These are phyloP conservation scores for Xestoiulus laeticollis DNA, from an alignment of 2,888 invertebrate species.

Conservation along the genomic window DNA sequence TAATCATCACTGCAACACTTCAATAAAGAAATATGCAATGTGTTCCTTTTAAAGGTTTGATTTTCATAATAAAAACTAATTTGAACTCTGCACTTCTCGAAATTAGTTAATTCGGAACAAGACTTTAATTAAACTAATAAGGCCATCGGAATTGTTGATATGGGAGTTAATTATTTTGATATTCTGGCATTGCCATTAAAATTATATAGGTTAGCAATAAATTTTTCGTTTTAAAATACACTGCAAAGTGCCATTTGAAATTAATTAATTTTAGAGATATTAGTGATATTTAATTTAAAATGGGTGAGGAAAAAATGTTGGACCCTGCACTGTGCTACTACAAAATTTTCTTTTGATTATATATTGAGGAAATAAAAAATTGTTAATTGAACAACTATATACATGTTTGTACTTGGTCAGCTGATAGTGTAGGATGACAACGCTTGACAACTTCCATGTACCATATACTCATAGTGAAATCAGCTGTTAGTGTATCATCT, in stretches of 20 bases:
- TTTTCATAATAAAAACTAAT: neutral
- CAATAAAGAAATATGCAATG: neutral
- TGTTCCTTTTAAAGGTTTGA: neutral
- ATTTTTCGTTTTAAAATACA: neutral
- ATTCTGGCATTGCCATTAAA: neutral
- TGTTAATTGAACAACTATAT: neutral
- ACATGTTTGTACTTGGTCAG: neutral
- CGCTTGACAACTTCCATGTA: too few species aligned
- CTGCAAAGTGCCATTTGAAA: neutral
- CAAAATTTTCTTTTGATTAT: neutral
- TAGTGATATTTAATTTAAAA: neutral
- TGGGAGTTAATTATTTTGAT: neutral
- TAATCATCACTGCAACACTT: too few species aligned
- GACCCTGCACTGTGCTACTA: neutral
- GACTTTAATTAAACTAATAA: slow-evolving; percentile 2
- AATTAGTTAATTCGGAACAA: neutral
- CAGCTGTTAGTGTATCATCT: too few species aligned
- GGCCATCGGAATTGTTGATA: slow-evolving; percentile 29
- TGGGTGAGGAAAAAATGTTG: neutral
- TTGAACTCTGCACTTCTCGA: neutral
- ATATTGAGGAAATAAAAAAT: neutral
- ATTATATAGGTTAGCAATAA: slow-evolving; percentile 36
- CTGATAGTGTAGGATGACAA: neutral
- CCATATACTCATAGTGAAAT: too few species aligned
- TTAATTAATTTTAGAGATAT: neutral